Base-by-base conservation (phyloP, 2,888 invertebrate genomes). In the Platynereis dumerilii region DNA sequence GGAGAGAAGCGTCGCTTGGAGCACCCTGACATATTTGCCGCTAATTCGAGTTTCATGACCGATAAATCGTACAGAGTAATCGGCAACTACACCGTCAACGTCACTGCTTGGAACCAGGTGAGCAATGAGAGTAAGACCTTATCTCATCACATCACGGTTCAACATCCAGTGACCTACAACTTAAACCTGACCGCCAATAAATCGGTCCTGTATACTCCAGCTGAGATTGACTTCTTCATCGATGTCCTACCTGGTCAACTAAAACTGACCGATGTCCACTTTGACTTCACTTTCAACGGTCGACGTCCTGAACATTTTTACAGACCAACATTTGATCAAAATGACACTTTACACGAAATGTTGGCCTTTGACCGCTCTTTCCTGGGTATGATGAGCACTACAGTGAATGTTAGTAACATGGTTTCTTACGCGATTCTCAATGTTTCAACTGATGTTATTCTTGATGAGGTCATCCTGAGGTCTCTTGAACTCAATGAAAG, bases 11-110 rank as follows among this genome's bases (percentile, higher is more conserved):
- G 22, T 22, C 48, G 22, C 7, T n/a, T 48, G 22, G 22, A n/a
- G n/a, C 48, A 48, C n/a, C 48, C 48, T n/a, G 48, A 48, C 7
- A 48, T 48, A 12, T 48, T 48, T 48, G 48, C 48, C 22, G n/a
- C 3, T 48, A 22, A 48, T 7, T n/a, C 5, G 17, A 48, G 20
- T 7, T 20, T 48, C 17, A 3, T 10, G n/a, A 48, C 48, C 7
- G 20, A 48, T 22, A n/a, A 48, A 20, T 48, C 10, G n/a, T 48
- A 48, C 22, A 5, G 17, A n/a, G 7, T 20, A n/a, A 48, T 48
- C 17, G 48, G 48, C 48, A 48, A 48, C 17, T 48, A 48, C 48
- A 48, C 48, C 22, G n/a, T 48, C 5, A 48, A 22, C 17, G n/a
- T 48, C 20, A 48, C 48, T 12, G 48, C 20, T n/a, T 48, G 20